phyloP scores from a whole-genome alignment of 2,888 invertebrate genomes.

The Gasteruption jaculator region DNA sequence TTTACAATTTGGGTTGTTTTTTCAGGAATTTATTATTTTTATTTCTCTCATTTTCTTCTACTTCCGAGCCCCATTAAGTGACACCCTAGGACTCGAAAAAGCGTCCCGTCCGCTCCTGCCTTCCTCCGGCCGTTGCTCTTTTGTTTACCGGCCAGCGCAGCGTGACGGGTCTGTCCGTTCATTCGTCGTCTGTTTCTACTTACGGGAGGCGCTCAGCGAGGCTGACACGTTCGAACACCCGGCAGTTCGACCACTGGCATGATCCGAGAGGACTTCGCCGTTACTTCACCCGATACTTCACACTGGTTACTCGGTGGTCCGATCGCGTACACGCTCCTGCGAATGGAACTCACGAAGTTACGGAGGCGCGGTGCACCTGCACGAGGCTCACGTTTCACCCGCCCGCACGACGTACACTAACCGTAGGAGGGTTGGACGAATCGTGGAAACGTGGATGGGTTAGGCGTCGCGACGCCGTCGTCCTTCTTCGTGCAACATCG shows the following conservation, averaged over 20 bases:
- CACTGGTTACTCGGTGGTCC: slow-evolving; percentile 4
- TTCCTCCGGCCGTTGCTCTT: too few species aligned
- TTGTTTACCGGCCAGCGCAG: too few species aligned
- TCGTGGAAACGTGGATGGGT: slow-evolving; percentile 34
- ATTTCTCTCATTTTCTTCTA: too few species aligned
- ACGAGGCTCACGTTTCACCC: slow-evolving; percentile 22
- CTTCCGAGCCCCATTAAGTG: too few species aligned
- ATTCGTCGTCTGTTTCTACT: slow-evolving; percentile 7
- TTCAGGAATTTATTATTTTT: too few species aligned
- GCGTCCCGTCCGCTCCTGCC: too few species aligned
- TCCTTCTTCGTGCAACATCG: slow-evolving; percentile 28
- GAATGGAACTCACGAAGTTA: too few species aligned
- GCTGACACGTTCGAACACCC: slow-evolving; percentile 2
- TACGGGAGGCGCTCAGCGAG: slow-evolving; percentile 4
- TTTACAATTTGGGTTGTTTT: too few species aligned
- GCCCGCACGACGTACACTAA: slow-evolving; percentile 33
- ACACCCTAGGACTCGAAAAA: too few species aligned
- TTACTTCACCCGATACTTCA: slow-evolving; percentile 4
- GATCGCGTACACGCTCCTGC: too few species aligned
- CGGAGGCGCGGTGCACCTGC: too few species aligned
- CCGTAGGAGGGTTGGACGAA: slow-evolving; percentile 26
- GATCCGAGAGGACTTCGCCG: not conserved
- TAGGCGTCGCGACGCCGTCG: slow-evolving; percentile 29
- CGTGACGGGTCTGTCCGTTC: not conserved
- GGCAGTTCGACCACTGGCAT: not conserved